Evolutionary conservation across 2,888 invertebrate genomes (phyloP), one percentile per base, ranked within the genome.

Genomic region (Apodemia arnacis): DNA sequence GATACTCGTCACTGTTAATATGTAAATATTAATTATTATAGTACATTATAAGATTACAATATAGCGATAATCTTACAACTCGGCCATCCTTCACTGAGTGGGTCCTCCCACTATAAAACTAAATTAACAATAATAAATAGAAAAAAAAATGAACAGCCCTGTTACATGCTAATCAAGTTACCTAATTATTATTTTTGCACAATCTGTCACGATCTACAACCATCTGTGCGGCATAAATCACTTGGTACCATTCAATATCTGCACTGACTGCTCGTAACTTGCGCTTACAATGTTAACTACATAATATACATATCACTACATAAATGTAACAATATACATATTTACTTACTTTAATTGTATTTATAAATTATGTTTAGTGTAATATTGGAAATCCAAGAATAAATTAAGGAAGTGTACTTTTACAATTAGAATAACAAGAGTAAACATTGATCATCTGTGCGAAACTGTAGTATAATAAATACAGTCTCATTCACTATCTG

Each of bases 241-340:
- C 7, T n/a, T 1, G 15, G 54, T n/a, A 54, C 54, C n/a, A 18
- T 54, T n/a, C 54, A 54, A 18, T 54, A 18, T 54, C 54, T 54
- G 54, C 54, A 54, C 54, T 54, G 18, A 54, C 54, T 54, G 54
- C 54, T 54, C 54, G 54, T 54, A 54, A 54, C 54, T 54, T 54
- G 54, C 8, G 54, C 54, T 54, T 54, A 54, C 54, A 54, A 54
- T 54, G n/a, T 54, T n/a, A 54, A 44, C n/a, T 54, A 54, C 4
- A 27, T 2, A 27, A 27, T 27, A 27, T 2, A 27, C 27, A 27
- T 27, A 27, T 27, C 27, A 27, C 27, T 27, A 27, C 27, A 27
- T 2, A 1, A 27, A 27, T 27, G 27, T 27, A 27, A 27, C 1
- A 27, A 15, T 13, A 18, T 49, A n/a, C n/a, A 15, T n/a, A n/a